phyloP scores from a whole-genome alignment of 2,113 vertebrate species.

The Saguinus imperator region DNA sequence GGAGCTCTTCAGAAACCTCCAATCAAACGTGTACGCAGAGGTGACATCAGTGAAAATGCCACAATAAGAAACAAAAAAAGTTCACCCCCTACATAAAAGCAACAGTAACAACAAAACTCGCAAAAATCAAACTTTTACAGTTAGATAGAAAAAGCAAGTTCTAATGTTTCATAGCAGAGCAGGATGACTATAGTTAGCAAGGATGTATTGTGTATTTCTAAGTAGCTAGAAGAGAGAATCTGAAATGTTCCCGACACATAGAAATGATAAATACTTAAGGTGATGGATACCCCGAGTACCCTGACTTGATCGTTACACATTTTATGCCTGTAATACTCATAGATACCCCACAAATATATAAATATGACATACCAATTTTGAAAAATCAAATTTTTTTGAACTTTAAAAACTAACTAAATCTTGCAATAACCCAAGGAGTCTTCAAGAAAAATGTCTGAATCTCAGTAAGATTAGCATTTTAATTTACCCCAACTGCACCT shows the following conservation, averaged over 20 bases:
- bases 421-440: neutral
- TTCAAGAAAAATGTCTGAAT: neutral
- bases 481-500: neutral
- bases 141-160: neutral
- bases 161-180: neutral
- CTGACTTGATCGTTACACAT: neutral
- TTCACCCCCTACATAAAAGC: neutral
- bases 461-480: neutral
- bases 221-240: neutral
- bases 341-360: neutral
- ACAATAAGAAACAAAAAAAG: neutral
- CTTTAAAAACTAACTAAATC: neutral
- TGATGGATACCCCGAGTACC: neutral
- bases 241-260: neutral
- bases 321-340: neutral
- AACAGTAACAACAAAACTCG: neutral
- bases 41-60: neutral
- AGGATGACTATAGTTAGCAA: neutral
- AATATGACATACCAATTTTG: neutral
- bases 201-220: neutral
- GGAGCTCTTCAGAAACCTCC: neutral
- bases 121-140: neutral
- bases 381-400: neutral
- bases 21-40: neutral
- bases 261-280: neutral